phyloP scores from a whole-genome alignment of 1,140 invertebrate genomes.

The Aphelenchoides fujianensis region DNA sequence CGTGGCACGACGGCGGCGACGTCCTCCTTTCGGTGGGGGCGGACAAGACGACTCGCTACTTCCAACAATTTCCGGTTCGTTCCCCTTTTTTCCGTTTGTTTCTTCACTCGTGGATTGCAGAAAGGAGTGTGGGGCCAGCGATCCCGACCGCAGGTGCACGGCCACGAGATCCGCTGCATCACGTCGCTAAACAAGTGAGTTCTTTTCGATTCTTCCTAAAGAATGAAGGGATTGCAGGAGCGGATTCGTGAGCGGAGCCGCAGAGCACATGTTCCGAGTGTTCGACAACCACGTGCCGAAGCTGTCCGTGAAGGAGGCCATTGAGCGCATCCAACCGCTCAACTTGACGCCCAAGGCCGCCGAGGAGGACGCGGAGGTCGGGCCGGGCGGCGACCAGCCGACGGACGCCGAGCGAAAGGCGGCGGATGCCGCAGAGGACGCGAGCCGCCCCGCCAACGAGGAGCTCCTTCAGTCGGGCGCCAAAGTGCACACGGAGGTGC shows the following conservation, averaged over 20 bases:
- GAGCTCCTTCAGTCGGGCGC: constrained; percentile 17
- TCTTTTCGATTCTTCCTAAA: not conserved
- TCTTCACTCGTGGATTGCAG: not conserved
- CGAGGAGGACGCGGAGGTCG: not conserved
- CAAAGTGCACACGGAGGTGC: not conserved
- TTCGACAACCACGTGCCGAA: not conserved
- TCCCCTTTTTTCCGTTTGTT: not conserved
- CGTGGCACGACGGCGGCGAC: not conserved
- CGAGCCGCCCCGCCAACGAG: not conserved
- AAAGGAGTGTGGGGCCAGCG: constrained; percentile 1
- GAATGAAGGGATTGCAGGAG: not conserved
- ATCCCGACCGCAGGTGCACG: constrained; percentile 10
- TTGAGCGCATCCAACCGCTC: constrained; percentile 21
- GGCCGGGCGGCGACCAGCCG: not conserved
- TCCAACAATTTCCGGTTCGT: constrained; percentile 15
- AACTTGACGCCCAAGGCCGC: constrained; percentile 13
- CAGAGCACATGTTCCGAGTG: constrained; percentile 21
- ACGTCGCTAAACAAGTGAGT: not conserved
- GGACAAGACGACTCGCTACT: constrained; percentile 20
- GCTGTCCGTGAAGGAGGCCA: not conserved
- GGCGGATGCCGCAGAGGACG: not conserved
- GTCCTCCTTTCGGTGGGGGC: constrained; percentile 17
- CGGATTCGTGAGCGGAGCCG: not conserved
- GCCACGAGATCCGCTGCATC: not conserved
- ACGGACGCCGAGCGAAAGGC: not conserved